Evolutionary conservation across 2,888 invertebrate genomes (phyloP), one percentile per base, ranked within the genome.

Genomic region (Aporophyla lueneburgensis): DNA sequence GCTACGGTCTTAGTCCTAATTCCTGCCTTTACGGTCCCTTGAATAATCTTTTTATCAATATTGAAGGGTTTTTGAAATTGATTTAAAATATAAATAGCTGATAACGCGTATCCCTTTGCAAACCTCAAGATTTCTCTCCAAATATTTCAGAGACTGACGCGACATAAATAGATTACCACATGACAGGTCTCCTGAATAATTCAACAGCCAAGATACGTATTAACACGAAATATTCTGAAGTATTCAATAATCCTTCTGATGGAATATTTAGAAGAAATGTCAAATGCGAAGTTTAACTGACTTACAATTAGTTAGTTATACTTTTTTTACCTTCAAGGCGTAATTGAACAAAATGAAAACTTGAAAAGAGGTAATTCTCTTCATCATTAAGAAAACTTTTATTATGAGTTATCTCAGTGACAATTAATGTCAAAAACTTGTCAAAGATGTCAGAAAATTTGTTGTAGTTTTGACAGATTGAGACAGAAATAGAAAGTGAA

Each of bases 121-220:
- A 63, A 58, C 14, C 33, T 54, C 63, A 46, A 49, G 24, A 80
- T 66, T 66, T 74, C 19, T 33, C 24, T 27, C 59, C n/a, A 49
- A 81, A 71, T 61, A 74, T 81, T 53, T 59, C 24, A 49, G 56
- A 65, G 19, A 66, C 46, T 70, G 43, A 46, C n/a, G 27, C 21
- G 46, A 51, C 59, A 53, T 49, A 70, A 72, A 81, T 76, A 83
- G 82, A 81, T 78, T 72, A 78, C 24, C 59, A 73, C 65, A 70
- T 78, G 80, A 74, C 79, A 82, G 73, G 40, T 19, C 56, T 69
- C 7, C 43, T 91, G 86, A 90, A 91, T 91, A 70, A 90, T 90
- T 90, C 88, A 89, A 40, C 24, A 86, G 56, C 19, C 66, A 80
- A 61, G 77, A 79, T 79, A 83, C 67, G 76, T 61, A 80, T 86